Conservation (phyloP, 2,113 vertebrate species). For the Cnemophilus loriae region DNA sequence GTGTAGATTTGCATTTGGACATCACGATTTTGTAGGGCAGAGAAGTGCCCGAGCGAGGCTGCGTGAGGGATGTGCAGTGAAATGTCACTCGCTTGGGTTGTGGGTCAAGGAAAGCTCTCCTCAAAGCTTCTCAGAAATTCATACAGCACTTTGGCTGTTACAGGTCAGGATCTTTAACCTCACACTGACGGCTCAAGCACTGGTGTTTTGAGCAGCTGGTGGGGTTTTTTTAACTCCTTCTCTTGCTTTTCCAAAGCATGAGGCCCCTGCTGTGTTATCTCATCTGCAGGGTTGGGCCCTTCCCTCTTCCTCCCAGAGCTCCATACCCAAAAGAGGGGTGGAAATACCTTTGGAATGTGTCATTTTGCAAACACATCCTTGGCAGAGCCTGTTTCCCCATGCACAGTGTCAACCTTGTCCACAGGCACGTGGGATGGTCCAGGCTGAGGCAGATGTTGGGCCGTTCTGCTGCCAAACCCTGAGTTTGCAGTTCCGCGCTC, state of each 20-base stretch:
- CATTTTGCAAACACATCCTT: constrained; percentile 41
- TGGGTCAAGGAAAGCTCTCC: not conserved
- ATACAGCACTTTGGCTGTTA: not conserved
- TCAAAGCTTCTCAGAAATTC: not conserved
- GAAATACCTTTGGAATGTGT: constrained; percentile 23
- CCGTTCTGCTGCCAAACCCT: not conserved
- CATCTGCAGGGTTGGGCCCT: constrained; percentile 19
- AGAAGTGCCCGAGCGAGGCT: not conserved
- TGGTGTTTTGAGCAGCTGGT: not conserved
- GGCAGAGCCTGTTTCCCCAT: not conserved
- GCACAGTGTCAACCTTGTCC: constrained; percentile 33
- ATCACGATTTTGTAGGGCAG: not conserved
- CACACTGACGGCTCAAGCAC: not conserved
- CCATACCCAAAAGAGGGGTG: not conserved
- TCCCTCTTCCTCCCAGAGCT: not conserved
- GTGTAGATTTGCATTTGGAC: not conserved
- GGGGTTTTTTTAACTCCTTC: not conserved
- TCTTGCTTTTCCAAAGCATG: not conserved
- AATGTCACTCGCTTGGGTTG: not conserved
- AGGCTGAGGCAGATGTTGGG: not conserved
- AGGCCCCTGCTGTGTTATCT: not conserved
- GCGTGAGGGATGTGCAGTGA: not conserved
- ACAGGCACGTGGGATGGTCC: not conserved
- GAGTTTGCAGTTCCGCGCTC: not conserved
- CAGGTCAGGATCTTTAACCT: not conserved